A percentile compares a stretch with the other conserved stretches of the same genome.
These are phyloP conservation scores for Albula glossodonta DNA, from an alignment of 2,113 vertebrate genomes.

Conservation along the genomic window DNA sequence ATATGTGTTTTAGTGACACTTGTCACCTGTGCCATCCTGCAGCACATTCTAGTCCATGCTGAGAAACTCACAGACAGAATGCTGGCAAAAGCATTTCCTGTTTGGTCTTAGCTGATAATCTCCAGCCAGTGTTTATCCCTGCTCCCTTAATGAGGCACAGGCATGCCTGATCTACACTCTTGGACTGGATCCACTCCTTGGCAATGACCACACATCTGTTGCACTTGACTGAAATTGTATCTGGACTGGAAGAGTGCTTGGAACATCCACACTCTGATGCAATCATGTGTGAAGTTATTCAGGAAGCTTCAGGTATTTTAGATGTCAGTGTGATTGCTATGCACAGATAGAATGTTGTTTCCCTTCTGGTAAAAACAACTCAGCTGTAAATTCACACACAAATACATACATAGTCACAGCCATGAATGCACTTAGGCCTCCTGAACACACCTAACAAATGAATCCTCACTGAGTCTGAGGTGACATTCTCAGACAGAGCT, in stretches of 20 bases:
- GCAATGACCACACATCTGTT: background rate
- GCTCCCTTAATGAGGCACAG: no score
- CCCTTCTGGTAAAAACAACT: background rate
- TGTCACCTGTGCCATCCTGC: no score
- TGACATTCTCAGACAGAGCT: no score
- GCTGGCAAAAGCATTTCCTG: background rate
- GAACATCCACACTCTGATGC: background rate
- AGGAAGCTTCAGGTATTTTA: background rate
- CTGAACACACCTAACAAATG: no score
- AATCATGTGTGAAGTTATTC: constrained; percentile 31
- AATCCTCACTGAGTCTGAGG: no score
- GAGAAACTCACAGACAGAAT: background rate
- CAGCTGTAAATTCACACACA: background rate
- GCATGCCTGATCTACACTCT: background rate
- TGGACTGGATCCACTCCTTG: no score
- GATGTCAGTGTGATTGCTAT: background rate
- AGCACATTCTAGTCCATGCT: no score
- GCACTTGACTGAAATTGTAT: background rate
- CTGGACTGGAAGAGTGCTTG: background rate
- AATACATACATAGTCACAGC: background rate
- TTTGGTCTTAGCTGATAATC: background rate
- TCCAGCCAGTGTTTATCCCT: background rate
- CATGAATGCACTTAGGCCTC: no score
- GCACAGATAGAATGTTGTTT: background rate
- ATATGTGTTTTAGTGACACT: background rate